These are phyloP conservation scores for Seira sanloemensis DNA, from an alignment of 2,888 invertebrate species.

Conservation along the genomic window DNA sequence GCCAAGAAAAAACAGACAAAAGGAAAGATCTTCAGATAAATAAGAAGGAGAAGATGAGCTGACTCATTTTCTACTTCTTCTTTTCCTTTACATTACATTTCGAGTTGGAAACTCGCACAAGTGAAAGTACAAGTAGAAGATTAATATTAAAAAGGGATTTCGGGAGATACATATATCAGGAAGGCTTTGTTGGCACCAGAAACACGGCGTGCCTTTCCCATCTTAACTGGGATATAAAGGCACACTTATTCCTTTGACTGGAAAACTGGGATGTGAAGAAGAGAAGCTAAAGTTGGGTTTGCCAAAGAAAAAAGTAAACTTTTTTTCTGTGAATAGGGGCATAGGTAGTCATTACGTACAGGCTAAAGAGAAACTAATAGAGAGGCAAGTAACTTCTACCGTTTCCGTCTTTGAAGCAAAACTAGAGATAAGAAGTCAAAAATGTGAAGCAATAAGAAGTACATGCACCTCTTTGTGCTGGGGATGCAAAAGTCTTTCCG, in stretches of 20 bases:
- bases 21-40: conserved; percentile 56
- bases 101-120: neutral
- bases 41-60: conserved; percentile 42
- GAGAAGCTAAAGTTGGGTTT: neutral
- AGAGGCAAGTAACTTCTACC: no score
- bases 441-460: no score
- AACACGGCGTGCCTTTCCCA: neutral
- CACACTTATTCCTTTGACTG: no score
- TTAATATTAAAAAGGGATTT: conserved; percentile 53
- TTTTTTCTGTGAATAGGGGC: no score
- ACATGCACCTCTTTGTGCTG: conserved; percentile 12
- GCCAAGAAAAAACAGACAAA: conserved; percentile 56
- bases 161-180: conserved; percentile 41
- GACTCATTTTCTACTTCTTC: conserved; percentile 43
- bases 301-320: conserved; percentile 11
- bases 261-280: no score
- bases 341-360: no score
- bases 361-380: no score
- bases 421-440: no score
- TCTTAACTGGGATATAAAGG: neutral
- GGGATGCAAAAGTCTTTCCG: conserved; percentile 3
- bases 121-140: no score
- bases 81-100: neutral
- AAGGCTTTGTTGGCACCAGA: conserved; percentile 38
- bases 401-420: no score